Conservation (phyloP, 1,140 invertebrate species). For the Euura saliciscinereae region DNA sequence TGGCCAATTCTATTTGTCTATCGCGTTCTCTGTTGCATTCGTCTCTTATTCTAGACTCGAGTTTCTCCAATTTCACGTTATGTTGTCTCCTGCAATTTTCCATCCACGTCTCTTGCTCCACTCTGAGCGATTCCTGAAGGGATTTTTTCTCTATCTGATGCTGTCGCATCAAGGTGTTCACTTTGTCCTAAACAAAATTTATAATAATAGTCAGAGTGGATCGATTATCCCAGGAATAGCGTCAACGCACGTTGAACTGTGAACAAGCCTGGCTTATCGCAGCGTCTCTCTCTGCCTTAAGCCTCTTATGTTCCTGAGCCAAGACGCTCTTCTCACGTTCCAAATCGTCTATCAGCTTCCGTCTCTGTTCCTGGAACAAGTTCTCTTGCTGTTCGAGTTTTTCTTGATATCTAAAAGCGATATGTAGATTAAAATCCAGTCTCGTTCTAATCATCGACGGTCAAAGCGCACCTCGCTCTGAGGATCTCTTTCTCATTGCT, state of each 20-base stretch:
- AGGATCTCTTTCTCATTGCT: slow-evolving; percentile 57
- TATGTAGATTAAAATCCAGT: not conserved
- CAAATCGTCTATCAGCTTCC: slow-evolving; percentile 43
- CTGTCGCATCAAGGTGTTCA: slow-evolving; percentile 45
- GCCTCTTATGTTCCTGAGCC: slow-evolving; percentile 37
- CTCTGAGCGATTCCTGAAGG: slow-evolving; percentile 60
- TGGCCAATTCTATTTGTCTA: slow-evolving; percentile 69
- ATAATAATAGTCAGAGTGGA: slow-evolving; percentile 9
- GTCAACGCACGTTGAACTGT: slow-evolving; percentile 38
- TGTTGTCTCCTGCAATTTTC: slow-evolving; percentile 65
- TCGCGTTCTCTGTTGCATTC: slow-evolving; percentile 68
- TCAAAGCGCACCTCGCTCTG: slow-evolving; percentile 45
- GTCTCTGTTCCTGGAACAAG: slow-evolving; percentile 38
- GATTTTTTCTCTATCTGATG: slow-evolving; percentile 63
- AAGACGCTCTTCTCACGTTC: slow-evolving; percentile 43
- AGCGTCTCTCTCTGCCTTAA: slow-evolving; percentile 37
- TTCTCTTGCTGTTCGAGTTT: slow-evolving; percentile 48
- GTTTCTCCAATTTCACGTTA: slow-evolving; percentile 60
- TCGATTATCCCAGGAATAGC: not conserved
- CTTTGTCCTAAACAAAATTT: slow-evolving; percentile 42
- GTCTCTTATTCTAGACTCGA: slow-evolving; percentile 64
- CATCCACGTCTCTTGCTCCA: slow-evolving; percentile 64
- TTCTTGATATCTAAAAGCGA: slow-evolving; percentile 39
- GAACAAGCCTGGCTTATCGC: slow-evolving; percentile 32
- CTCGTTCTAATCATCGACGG: too few relatives aligned